Percentiles rank a stretch among this genome's conserved stretches.
phyloP scores from a whole-genome alignment of 2,888 invertebrate genomes.

The Lycaena phlaeas region DNA sequence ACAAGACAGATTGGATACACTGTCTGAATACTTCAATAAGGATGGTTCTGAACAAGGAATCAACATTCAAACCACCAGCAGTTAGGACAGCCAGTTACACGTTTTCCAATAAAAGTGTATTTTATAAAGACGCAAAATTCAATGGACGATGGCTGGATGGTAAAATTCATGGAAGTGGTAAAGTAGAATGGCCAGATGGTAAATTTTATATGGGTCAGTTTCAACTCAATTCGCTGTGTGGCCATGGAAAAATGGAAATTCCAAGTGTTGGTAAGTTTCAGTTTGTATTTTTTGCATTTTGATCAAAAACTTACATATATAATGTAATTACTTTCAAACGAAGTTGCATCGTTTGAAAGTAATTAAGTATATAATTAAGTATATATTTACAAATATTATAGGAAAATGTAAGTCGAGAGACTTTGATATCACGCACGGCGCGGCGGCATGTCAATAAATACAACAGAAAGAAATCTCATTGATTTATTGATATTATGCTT shows the following conservation, averaged over 20 bases:
- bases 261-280: slow-evolving; percentile 73
- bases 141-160: slow-evolving; percentile 87
- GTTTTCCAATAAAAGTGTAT: slow-evolving; percentile 78
- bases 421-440: no score
- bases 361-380: no score
- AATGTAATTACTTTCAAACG: no score
- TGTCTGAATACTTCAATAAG: slow-evolving; percentile 83
- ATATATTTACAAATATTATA: no score
- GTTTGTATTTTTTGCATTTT: no score
- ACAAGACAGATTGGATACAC: slow-evolving; percentile 86
- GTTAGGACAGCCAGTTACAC: slow-evolving; percentile 80
- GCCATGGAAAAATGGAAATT: slow-evolving; percentile 79
- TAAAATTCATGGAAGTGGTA: slow-evolving; percentile 87
- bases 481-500: no score
- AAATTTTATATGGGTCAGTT: slow-evolving; percentile 87
- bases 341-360: no score
- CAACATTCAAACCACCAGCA: slow-evolving; percentile 77
- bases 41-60: slow-evolving; percentile 75
- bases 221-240: slow-evolving; percentile 80
- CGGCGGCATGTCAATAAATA: no score
- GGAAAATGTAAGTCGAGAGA: no score
- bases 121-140: slow-evolving; percentile 85
- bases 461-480: no score
- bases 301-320: no score
- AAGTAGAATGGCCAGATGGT: slow-evolving; percentile 87